Evolutionary conservation across 2,797 vertebrate species (phyloP).

Genomic region (Enoplosus armatus): DNA sequence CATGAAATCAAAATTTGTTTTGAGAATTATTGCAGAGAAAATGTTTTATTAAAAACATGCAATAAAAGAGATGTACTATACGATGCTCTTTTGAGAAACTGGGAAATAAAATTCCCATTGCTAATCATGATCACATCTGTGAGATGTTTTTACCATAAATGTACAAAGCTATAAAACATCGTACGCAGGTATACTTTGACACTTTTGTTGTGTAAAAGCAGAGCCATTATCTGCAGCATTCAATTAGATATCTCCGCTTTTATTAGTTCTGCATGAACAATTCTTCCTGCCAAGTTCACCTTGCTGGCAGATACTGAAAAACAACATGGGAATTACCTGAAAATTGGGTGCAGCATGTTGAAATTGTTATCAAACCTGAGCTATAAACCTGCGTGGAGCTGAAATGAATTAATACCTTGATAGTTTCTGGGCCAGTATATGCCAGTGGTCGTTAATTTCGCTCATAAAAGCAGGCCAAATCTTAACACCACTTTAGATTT

Average conservation of each 20-base stretch:
- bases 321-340: conserved; percentile 49
- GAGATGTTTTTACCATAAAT: conserved; percentile 2
- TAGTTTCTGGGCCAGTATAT: conserved; percentile 32
- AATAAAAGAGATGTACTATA: conserved; percentile 5
- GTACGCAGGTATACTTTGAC: not conserved
- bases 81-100: conserved; percentile 22
- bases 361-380: conserved; percentile 35
- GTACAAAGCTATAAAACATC: conserved; percentile 6
- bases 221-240: conserved; percentile 22
- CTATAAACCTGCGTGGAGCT: conserved; percentile 46
- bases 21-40: conserved; percentile 15
- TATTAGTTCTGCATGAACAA: conserved; percentile 45
- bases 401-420: conserved; percentile 55
- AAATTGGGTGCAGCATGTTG: conserved; percentile 47
- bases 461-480: conserved; percentile 41
- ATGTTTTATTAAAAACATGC: conserved; percentile 13
- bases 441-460: conserved; percentile 42
- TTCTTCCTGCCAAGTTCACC: conserved; percentile 48
- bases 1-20: conserved; percentile 28
- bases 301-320: conserved; percentile 40
- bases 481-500: conserved; percentile 44
- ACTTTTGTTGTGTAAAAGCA: conserved; percentile 23
- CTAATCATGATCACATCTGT: not conserved
- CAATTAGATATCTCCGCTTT: conserved; percentile 35
- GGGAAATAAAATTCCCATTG: not conserved